Evolutionary conservation across 2,113 vertebrate genomes (phyloP), one percentile per base, ranked within the genome.

Genomic region (Thomomys bottae): DNA sequence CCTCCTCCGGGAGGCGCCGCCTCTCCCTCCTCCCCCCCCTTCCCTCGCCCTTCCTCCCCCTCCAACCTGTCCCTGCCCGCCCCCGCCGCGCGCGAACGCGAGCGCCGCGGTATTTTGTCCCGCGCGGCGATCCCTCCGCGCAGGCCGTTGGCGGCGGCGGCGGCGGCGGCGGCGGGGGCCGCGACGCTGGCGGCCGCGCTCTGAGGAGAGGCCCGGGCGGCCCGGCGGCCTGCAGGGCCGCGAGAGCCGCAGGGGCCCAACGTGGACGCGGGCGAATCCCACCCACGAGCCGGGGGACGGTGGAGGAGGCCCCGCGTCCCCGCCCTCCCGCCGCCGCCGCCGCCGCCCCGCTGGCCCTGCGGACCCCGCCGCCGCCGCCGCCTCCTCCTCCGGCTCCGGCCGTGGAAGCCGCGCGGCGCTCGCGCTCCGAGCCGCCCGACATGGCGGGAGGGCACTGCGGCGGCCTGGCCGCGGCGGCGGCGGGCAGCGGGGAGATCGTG

Each of bases 401-500:
- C 66, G 71, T 68, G 73, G 82, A 72, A 49, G 93, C 96, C 90
- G 78, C 18, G 45, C 92, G 87, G 77, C 81, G 71, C 2, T 85
- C 45, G 87, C 88, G 63, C 61, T 81, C 88, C 57, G 59, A 90
- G 90, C 94, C 78, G 92, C 95, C 92, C 21, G 94, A 86, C 72
- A 98, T 97, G 96, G 99, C 99, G 98, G 99, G 98, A 57, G 98
- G 98, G 92, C 98, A 97, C 89, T 98, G 98, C 88, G 98, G 96
- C 96, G 94, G 92, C 90, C 73, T 97, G 30, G 96, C 97, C 26
- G 97, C 98, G 6, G 98, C 98, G 26, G 98, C 98, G 34, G 97
- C 98, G 0, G 98, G 98, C 71, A 98, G 98, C 95, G 99, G 98
- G 73, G 99, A 99, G 96, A 99, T 99, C 94, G 98, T 99, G 94